Percentiles rank a stretch among this genome's conserved stretches.
Evolutionary conservation across 2,888 invertebrate genomes (phyloP).

Genomic region (Oegoconia quadripuncta): DNA sequence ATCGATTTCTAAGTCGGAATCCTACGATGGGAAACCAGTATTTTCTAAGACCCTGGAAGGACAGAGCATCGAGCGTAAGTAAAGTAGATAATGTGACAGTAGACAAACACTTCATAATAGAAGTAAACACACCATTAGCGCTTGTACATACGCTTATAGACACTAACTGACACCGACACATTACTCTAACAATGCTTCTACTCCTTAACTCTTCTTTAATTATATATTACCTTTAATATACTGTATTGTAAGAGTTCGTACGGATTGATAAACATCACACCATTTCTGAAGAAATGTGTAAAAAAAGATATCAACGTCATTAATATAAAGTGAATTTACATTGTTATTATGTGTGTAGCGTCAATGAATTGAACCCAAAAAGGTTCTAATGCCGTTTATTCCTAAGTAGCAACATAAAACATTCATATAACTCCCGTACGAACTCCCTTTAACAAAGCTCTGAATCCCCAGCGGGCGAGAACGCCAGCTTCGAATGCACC

Average conservation of each 20-base stretch:
- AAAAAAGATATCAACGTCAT: too few relatives aligned
- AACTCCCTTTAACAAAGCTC: constrained; percentile 46
- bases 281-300: too few relatives aligned
- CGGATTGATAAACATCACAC: too few relatives aligned
- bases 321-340: too few relatives aligned
- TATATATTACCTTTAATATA: constrained; percentile 23
- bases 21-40: constrained; percentile 81
- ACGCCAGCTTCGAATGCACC: constrained; percentile 88
- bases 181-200: constrained; percentile 59
- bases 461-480: constrained; percentile 87
- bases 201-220: constrained; percentile 17
- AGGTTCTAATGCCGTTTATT: too few relatives aligned
- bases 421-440: too few relatives aligned
- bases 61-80: constrained; percentile 89
- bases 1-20: constrained; percentile 47
- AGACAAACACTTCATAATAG: constrained; percentile 29
- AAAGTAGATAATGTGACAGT: constrained; percentile 24
- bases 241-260: constrained; percentile 43
- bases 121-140: constrained; percentile 61
- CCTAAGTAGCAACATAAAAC: too few relatives aligned
- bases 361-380: constrained; percentile 17
- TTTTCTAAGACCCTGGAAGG: constrained; percentile 88
- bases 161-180: constrained; percentile 65
- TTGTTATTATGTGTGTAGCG: neutral
- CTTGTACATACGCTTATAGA: constrained; percentile 76